phyloP scores from a whole-genome alignment of 2,888 invertebrate genomes.

The Clanis bilineata region DNA sequence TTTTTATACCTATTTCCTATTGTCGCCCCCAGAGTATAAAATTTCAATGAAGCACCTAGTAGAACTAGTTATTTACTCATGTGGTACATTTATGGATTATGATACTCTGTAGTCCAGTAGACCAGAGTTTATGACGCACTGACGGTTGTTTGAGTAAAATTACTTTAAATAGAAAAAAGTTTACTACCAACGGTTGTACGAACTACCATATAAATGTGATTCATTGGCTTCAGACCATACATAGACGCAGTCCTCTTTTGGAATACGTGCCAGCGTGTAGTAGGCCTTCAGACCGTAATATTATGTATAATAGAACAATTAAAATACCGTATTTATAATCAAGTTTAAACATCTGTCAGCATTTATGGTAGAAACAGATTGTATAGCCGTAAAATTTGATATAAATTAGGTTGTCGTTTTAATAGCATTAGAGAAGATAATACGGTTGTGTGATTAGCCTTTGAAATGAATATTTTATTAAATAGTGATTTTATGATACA shows the following conservation, averaged over 20 bases:
- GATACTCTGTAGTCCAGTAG: no score
- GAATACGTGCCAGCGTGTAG: not conserved
- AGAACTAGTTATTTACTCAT: no score
- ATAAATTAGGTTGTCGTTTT: not conserved
- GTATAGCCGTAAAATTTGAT: not conserved
- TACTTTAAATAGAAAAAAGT: not conserved
- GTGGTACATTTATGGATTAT: no score
- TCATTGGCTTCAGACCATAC: constrained; percentile 16
- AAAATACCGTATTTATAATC: not conserved
- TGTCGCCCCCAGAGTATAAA: no score
- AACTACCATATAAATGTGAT: constrained; percentile 23
- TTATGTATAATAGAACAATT: constrained; percentile 5
- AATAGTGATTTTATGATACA: not conserved
- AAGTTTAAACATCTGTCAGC: constrained; percentile 7
- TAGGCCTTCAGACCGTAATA: not conserved
- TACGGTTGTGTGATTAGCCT: not conserved
- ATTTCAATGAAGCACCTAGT: no score
- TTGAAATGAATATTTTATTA: not conserved
- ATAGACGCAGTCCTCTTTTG: not conserved
- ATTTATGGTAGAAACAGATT: constrained; percentile 3
- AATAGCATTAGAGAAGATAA: not conserved
- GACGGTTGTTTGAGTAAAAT: not conserved
- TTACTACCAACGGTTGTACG: not conserved
- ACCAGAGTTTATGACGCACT: no score
- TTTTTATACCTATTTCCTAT: no score